Percentiles rank a stretch among this genome's conserved stretches.
These are phyloP conservation scores for Eristalis intricaria DNA, from an alignment of 2,888 invertebrate species.

Conservation along the genomic window DNA sequence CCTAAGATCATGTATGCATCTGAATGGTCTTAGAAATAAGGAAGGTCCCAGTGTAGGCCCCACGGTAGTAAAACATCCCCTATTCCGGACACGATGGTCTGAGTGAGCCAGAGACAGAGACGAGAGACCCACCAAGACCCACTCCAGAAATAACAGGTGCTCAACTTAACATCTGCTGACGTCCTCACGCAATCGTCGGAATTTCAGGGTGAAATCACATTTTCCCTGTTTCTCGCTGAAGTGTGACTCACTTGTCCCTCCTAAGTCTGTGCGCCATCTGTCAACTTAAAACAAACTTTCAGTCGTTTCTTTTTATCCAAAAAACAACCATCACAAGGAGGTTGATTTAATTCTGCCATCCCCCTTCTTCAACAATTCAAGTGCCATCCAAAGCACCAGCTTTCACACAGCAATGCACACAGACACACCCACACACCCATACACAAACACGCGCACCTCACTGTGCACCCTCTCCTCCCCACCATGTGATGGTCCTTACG, in stretches of 20 bases:
- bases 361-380: constrained; percentile 15
- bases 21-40: too few species aligned
- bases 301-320: neutral
- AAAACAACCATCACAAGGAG: constrained; percentile 46
- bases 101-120: too few species aligned
- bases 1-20: too few species aligned
- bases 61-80: too few species aligned
- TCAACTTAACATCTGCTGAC: too few species aligned
- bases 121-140: too few species aligned
- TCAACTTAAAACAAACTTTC: constrained; percentile 7
- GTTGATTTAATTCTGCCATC: constrained; percentile 45
- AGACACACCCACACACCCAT: neutral
- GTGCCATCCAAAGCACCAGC: constrained; percentile 38
- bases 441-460: neutral
- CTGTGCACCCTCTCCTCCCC: neutral
- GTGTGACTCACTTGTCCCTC: neutral
- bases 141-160: too few species aligned
- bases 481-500: constrained; percentile 30
- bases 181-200: neutral
- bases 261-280: constrained; percentile 9
- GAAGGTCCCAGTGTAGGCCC: too few species aligned
- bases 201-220: neutral
- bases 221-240: neutral
- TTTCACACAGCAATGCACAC: constrained; percentile 8
- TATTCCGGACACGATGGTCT: too few species aligned